Percentiles rank a stretch among this genome's conserved stretches.
phyloP scores from a whole-genome alignment of 2,888 invertebrate species.

The Linnaemya vulpina region DNA sequence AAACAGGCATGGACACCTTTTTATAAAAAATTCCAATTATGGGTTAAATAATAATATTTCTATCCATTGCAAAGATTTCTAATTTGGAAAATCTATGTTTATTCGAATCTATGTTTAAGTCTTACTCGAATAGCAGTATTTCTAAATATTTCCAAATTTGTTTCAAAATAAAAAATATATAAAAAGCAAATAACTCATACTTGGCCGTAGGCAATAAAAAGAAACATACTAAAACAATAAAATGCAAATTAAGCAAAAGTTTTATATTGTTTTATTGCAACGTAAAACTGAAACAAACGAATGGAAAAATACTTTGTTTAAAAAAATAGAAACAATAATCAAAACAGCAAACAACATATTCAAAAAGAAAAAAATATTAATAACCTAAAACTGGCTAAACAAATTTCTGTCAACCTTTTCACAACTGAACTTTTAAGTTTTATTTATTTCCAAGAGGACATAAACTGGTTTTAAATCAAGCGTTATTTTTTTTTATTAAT shows the following conservation, averaged over 20 bases:
- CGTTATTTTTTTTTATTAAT: neutral
- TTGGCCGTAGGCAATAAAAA: conserved; percentile 49
- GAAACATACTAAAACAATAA: conserved; percentile 56
- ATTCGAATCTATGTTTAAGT: too few relatives aligned
- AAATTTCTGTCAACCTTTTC: neutral
- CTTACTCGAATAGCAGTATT: neutral
- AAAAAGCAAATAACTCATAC: conserved; percentile 34
- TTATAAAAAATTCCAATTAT: too few relatives aligned
- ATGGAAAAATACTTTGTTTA: conserved; percentile 18
- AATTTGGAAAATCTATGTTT: too few relatives aligned
- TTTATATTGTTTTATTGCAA: conserved; percentile 47
- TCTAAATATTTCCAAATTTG: neutral
- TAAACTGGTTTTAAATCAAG: conserved; percentile 1
- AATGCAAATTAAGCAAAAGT: conserved; percentile 67
- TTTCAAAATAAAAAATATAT: neutral
- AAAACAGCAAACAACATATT: conserved; percentile 32
- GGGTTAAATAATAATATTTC: too few relatives aligned
- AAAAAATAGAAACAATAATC: conserved; percentile 25
- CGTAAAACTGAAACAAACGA: conserved; percentile 31
- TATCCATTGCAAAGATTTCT: too few relatives aligned
- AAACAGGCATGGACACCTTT: too few relatives aligned
- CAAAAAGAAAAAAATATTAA: conserved; percentile 12
- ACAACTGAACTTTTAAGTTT: neutral
- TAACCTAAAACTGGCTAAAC: conserved; percentile 1
- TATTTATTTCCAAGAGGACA: neutral